These are phyloP conservation scores for Egretta garzetta DNA, from an alignment of 2,113 vertebrate genomes.

Conservation along the genomic window DNA sequence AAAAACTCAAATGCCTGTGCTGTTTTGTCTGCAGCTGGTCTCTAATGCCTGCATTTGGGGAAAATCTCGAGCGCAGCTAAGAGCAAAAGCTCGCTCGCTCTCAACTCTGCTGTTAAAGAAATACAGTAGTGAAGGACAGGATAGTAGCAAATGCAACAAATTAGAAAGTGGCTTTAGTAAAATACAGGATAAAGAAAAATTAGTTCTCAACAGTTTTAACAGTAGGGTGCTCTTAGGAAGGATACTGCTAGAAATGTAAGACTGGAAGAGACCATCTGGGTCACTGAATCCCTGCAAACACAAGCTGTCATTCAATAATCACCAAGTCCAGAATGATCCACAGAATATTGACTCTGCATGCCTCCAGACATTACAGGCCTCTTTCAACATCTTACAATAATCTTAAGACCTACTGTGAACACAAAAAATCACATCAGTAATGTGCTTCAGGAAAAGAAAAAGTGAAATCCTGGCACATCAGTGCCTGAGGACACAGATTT, in stretches of 20 bases:
- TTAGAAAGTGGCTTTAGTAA: neutral
- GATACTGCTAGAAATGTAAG: neutral
- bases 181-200: neutral
- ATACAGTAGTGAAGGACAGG: neutral
- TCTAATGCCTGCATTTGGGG: neutral
- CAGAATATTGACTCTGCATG: neutral
- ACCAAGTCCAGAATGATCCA: neutral
- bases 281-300: neutral
- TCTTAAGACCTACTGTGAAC: neutral
- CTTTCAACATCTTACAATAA: constrained; percentile 37
- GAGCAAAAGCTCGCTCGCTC: neutral
- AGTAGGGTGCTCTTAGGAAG: neutral
- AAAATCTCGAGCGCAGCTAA: constrained; percentile 27
- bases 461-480: neutral
- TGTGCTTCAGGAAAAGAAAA: neutral
- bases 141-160: neutral
- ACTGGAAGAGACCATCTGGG: neutral
- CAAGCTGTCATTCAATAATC: neutral
- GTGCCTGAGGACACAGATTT: neutral
- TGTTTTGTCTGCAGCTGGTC: neutral
- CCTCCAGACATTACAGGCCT: neutral
- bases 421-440: neutral
- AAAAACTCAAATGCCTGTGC: neutral
- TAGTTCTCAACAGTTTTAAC: neutral
- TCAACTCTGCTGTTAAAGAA: neutral